These are phyloP conservation scores for Nyctereutes procyonoides DNA, from an alignment of 2,113 vertebrate genomes.

Conservation along the genomic window DNA sequence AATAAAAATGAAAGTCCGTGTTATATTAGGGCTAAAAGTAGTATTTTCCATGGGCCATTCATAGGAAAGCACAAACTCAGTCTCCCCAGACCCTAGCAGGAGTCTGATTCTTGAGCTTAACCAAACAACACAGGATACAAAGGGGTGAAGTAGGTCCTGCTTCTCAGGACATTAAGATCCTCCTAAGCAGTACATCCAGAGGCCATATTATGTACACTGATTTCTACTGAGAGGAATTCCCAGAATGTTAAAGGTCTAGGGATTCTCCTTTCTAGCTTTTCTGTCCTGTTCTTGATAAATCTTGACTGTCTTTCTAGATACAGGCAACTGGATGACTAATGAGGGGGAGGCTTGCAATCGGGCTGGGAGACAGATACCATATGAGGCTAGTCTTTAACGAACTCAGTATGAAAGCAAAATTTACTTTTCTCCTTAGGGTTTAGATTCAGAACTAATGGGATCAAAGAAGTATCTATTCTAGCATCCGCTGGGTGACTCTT, in stretches of 20 bases:
- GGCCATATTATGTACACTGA: neutral
- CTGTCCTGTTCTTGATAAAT: neutral
- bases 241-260: neutral
- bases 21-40: neutral
- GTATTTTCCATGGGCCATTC: neutral
- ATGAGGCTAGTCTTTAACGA: neutral
- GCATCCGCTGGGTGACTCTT: neutral
- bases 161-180: neutral
- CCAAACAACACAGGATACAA: neutral
- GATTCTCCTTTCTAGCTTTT: neutral
- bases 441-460: conserved; percentile 19
- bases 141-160: neutral
- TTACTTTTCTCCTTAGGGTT: neutral
- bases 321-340: neutral
- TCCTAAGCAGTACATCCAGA: neutral
- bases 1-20: neutral
- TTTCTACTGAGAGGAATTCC: neutral
- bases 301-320: neutral
- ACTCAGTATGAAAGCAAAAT: neutral
- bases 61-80: neutral
- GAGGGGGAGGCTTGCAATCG: neutral
- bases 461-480: neutral
- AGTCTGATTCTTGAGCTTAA: conserved; percentile 13
- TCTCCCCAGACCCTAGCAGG: neutral
- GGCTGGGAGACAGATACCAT: neutral